phyloP scores from a whole-genome alignment of 2,113 vertebrate species.

The Craseonycteris thonglongyai region DNA sequence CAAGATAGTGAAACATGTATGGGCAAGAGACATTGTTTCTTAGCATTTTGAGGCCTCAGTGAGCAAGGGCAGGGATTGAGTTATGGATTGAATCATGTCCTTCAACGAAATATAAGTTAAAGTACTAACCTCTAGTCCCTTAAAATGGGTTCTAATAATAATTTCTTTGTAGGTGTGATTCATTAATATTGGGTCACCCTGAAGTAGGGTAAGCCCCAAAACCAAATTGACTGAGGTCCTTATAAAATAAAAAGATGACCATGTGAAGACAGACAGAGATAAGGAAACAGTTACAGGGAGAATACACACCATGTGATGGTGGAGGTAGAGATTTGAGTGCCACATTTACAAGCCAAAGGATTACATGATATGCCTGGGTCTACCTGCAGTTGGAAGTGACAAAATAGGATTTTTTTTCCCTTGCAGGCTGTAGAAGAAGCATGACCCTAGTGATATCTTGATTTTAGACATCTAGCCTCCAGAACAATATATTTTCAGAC shows the following conservation, averaged over 20 bases:
- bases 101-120: background rate
- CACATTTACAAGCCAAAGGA: background rate
- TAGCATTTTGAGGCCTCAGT: background rate
- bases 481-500: background rate
- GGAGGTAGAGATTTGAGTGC: too few relatives aligned
- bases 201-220: background rate
- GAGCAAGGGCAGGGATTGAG: background rate
- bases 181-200: background rate
- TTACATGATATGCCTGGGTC: background rate
- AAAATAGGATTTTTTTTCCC: background rate
- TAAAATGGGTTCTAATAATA: background rate
- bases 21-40: background rate
- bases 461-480: background rate
- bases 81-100: background rate
- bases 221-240: background rate
- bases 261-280: background rate
- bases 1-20: background rate
- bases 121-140: background rate
- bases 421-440: background rate
- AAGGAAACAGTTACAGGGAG: background rate
- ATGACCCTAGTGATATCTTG: too few relatives aligned
- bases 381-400: background rate
- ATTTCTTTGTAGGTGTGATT: background rate
- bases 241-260: background rate
- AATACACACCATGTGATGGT: too few relatives aligned